A percentile compares a stretch with the other conserved stretches of the same genome.
Evolutionary conservation across 1,140 invertebrate genomes (phyloP).

Genomic region (Pectinophora gossypiella): DNA sequence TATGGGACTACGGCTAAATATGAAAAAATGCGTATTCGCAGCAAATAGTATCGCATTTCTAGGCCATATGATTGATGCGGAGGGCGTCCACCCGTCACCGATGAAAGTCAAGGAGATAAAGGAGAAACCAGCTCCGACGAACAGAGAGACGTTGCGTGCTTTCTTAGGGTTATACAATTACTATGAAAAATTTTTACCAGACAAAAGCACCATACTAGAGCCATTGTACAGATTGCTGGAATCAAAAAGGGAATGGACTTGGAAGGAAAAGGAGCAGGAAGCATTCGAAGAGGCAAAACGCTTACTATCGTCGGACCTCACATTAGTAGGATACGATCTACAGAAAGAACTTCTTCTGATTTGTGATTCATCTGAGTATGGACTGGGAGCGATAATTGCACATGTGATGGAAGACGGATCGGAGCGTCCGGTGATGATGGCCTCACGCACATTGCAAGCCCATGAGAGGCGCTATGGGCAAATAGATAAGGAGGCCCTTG

Average conservation of each 20-base stretch:
- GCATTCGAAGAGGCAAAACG: conserved; percentile 18
- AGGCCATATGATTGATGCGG: not conserved
- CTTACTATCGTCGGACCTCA: conserved; percentile 15
- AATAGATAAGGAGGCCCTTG: conserved; percentile 52
- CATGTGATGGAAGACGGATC: conserved; percentile 21
- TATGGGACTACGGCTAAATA: not conserved
- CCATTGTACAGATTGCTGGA: conserved; percentile 22
- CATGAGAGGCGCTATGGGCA: conserved; percentile 15
- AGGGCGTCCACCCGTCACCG: conserved; percentile 2
- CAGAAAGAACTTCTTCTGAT: too few relatives aligned
- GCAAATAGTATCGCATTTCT: not conserved
- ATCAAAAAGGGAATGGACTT: conserved; percentile 15
- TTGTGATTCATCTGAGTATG: conserved; percentile 6
- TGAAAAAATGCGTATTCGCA: not conserved
- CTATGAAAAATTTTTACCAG: conserved; percentile 24
- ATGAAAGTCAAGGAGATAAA: not conserved
- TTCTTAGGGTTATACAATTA: conserved; percentile 25
- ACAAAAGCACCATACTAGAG: conserved; percentile 20
- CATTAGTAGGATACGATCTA: conserved; percentile 20
- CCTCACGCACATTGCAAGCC: conserved; percentile 29
- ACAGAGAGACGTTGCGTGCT: too few relatives aligned
- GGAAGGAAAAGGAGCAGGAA: conserved; percentile 5
- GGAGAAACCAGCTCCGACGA: not conserved
- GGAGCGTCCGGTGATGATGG: conserved; percentile 60
- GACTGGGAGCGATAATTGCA: not conserved